These are phyloP conservation scores for Fragum fragum DNA, from an alignment of 2,888 invertebrate species.

Conservation along the genomic window DNA sequence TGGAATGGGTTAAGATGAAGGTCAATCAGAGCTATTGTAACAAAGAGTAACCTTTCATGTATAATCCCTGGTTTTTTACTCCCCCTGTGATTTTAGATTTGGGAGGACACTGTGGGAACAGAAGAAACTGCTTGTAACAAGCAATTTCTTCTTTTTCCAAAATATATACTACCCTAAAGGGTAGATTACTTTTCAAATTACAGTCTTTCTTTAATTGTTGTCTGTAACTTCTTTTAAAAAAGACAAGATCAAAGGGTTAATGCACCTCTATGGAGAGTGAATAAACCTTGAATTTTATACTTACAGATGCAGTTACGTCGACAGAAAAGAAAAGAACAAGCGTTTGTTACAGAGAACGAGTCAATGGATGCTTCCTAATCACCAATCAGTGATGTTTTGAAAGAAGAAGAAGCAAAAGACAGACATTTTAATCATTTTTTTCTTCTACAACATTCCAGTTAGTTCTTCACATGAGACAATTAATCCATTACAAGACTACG, in stretches of 20 bases:
- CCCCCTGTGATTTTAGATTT: no score
- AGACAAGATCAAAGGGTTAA: not conserved
- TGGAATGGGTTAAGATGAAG: no score
- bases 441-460: not conserved
- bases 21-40: no score
- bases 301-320: conserved; percentile 49
- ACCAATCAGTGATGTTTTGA: not conserved
- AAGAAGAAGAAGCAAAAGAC: not conserved
- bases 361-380: conserved; percentile 9
- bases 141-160: no score
- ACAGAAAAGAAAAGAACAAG: conserved; percentile 42
- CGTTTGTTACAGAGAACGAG: conserved; percentile 33
- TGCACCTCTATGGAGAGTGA: not conserved
- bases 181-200: no score
- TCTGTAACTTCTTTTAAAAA: not conserved
- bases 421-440: not conserved
- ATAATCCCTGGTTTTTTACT: no score
- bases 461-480: no score
- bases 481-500: no score
- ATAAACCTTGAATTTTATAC: not conserved
- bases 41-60: no score
- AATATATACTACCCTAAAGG: not conserved
- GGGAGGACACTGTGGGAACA: not conserved
- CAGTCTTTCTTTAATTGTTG: not conserved
- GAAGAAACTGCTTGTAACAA: not conserved